phyloP scores from a whole-genome alignment of 92 coral and sea anemone genomes.

The Meandrina meandrites region DNA sequence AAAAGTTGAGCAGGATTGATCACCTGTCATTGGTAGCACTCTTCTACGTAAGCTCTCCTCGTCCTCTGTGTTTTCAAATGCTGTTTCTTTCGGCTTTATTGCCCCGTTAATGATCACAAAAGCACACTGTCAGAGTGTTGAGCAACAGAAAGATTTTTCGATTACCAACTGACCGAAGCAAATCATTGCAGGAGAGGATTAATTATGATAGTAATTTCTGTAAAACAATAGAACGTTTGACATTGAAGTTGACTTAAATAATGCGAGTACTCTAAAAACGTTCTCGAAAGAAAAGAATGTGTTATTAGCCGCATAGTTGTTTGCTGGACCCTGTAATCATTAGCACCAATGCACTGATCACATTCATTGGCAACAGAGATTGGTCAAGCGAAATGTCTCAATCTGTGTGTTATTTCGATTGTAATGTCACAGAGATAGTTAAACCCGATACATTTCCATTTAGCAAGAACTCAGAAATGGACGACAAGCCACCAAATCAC shows the following conservation, averaged over 20 bases:
- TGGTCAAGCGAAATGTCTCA: not conserved
- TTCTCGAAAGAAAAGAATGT: slow-evolving; percentile 21
- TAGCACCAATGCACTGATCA: not conserved
- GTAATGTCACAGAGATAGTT: not conserved
- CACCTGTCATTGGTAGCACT: not conserved
- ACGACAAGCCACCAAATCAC: not conserved
- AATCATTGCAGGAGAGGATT: not conserved
- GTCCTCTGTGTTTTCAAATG: not conserved
- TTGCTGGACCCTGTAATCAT: slow-evolving; percentile 9
- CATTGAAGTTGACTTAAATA: slow-evolving; percentile 8
- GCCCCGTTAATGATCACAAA: not conserved
- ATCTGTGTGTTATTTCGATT: not conserved
- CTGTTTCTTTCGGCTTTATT: not conserved
- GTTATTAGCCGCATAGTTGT: slow-evolving; percentile 16
- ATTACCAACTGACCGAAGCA: not conserved
- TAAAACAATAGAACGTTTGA: slow-evolving; percentile 26
- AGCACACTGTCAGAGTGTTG: not conserved
- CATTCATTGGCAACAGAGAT: not conserved
- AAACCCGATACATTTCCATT: not conserved
- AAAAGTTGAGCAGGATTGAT: not conserved
- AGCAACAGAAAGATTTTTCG: not conserved
- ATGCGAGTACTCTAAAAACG: slow-evolving; percentile 5
- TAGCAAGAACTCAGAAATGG: not conserved
- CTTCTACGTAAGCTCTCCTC: not conserved
- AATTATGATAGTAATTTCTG: slow-evolving; percentile 1